phyloP scores from a whole-genome alignment of 2,888 invertebrate species.

The Acleris holmiana region DNA sequence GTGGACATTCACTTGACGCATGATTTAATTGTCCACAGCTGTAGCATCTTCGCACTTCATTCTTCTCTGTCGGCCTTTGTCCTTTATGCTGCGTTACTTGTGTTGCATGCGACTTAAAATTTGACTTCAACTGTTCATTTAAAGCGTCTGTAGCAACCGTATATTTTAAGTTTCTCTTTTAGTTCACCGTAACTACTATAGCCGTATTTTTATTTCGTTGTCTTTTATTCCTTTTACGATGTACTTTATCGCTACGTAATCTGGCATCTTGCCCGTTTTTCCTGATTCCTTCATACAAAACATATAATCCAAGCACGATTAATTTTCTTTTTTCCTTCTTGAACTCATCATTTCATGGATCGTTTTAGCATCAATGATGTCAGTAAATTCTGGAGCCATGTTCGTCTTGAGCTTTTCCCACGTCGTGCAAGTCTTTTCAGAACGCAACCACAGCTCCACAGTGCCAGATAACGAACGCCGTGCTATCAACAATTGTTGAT shows the following conservation, averaged over 20 bases:
- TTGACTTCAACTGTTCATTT: background rate
- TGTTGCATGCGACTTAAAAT: background rate
- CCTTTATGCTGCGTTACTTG: too few relatives aligned
- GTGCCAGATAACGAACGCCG: too few relatives aligned
- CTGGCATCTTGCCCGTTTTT: background rate
- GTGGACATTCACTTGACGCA: background rate
- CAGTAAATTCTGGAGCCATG: too few relatives aligned
- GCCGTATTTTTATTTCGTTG: background rate
- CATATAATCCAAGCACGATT: constrained; percentile 9
- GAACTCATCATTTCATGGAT: constrained; percentile 21
- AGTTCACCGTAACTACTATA: background rate
- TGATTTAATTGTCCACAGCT: constrained; percentile 4
- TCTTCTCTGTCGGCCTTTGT: background rate
- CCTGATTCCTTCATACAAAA: too few relatives aligned
- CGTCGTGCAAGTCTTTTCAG: too few relatives aligned
- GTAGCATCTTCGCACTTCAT: background rate
- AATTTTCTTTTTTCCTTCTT: constrained; percentile 1
- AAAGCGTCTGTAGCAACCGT: too few relatives aligned
- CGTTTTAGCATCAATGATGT: background rate
- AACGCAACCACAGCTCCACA: too few relatives aligned
- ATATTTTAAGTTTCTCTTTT: background rate
- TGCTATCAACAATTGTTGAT: too few relatives aligned
- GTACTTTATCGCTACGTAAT: background rate
- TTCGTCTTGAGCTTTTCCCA: too few relatives aligned
- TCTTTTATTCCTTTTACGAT: background rate